Evolutionary conservation across 1,140 invertebrate species (phyloP).

Genomic region (Zaprionus kolodkinae): DNA sequence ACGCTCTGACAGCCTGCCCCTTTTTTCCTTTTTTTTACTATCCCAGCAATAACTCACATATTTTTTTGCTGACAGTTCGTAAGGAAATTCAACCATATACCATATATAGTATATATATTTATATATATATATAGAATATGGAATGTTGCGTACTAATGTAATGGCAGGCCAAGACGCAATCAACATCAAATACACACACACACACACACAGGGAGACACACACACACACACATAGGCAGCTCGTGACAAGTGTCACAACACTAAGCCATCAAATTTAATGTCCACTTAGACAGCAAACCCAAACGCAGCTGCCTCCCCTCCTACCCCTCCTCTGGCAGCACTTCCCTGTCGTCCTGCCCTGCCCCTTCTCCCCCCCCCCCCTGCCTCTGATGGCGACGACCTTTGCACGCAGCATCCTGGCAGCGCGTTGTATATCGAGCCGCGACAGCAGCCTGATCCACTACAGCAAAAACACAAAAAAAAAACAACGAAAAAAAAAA

Average conservation of each 20-base stretch:
- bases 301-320: neutral
- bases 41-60: slow-evolving; percentile 2
- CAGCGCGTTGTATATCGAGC: neutral
- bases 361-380: neutral
- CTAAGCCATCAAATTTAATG: slow-evolving; percentile 68
- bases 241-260: slow-evolving; percentile 62
- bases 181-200: slow-evolving; percentile 32
- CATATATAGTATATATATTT: too few relatives aligned
- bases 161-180: slow-evolving; percentile 41
- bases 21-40: neutral
- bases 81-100: neutral
- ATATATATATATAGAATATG: slow-evolving; percentile 24
- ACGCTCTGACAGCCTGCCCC: neutral
- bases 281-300: slow-evolving; percentile 46
- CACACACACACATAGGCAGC: slow-evolving; percentile 17
- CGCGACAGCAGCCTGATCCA: slow-evolving; percentile 14
- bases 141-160: slow-evolving; percentile 39
- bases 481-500: too few relatives aligned
- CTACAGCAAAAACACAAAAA: slow-evolving; percentile 17
- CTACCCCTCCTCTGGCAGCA: neutral
- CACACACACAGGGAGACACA: neutral
- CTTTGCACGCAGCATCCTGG: slow-evolving; percentile 2
- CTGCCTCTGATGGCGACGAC: slow-evolving; percentile 39
- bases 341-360: too few relatives aligned
- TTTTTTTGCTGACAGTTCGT: slow-evolving; percentile 10